Evolutionary conservation across 2,888 invertebrate genomes (phyloP), one percentile per base, ranked within the genome.

Genomic region (Alentia gelatinosa): DNA sequence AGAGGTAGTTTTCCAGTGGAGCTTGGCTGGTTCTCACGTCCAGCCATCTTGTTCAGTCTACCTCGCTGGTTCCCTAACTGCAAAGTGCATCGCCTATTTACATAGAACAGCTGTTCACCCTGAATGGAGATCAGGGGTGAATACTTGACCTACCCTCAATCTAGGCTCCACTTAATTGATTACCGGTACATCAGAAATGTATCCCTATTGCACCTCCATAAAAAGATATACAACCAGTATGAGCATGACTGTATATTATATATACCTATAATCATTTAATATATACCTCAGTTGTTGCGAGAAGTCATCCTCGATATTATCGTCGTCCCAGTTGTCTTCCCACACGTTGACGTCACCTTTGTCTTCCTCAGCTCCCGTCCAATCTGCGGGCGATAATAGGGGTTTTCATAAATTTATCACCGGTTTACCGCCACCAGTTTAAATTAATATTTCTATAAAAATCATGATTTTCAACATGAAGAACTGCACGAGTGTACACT

Each of bases 321-420:
- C 99, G 96, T 99, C 99, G 96, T 99, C 99, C 99, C 99, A 99
- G 95, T 99, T 99, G 95, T 99, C 99, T 96, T 99, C 99, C 99
- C 99, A 99, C 0, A 99, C 99, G 93, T 99, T 99, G 0, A 99
- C 98, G 95, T 99, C 99, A 56, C 95, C 96, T 88, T 96, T 95
- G 91, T 96, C 96, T 94, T 98, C 98, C 92, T 98, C 98, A 95
- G 98, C 98, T 94, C 98, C 98, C 90, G 98, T 96, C 97, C 97
- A 97, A 93, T 97, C 97, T 97, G 74, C 1, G 40, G 40, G 4
- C 3, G 37, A 47, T 47, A 19, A 47, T 47, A 47, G 47, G 47
- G 47, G 47, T 12, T 9, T 47, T 47, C 9, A 9, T 47, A 47
- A 47, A 19, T 19, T 47, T 19, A 47, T n/a, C n/a, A n/a, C n/a